Evolutionary conservation across 2,113 vertebrate species (phyloP).

Genomic region (Heliornis fulica): DNA sequence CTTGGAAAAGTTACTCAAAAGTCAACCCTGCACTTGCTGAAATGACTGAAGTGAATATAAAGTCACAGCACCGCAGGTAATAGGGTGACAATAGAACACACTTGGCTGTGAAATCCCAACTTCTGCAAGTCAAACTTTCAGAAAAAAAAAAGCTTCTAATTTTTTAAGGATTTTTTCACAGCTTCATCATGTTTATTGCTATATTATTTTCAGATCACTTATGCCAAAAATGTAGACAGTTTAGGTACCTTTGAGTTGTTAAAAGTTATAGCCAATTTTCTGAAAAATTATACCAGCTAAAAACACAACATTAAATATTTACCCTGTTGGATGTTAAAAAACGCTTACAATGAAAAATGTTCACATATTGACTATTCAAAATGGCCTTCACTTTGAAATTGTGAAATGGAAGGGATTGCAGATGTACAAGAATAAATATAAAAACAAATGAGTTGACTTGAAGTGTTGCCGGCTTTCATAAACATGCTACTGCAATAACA

Average conservation of each 20-base stretch:
- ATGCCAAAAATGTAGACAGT: conserved; percentile 80
- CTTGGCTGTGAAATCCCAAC: conserved; percentile 19
- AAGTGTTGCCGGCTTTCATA: conserved; percentile 89
- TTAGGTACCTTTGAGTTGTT: conserved; percentile 84
- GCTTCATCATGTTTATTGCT: conserved; percentile 79
- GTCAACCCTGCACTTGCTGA: not conserved
- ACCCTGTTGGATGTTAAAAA: conserved; percentile 85
- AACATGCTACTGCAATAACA: conserved; percentile 91
- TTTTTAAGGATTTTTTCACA: conserved; percentile 69
- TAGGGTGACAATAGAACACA: conserved; percentile 13
- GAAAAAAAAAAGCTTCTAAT: conserved; percentile 68
- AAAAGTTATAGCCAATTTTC: conserved; percentile 86
- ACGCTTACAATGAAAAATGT: conserved; percentile 85
- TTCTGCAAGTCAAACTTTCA: conserved; percentile 71
- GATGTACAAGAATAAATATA: conserved; percentile 88
- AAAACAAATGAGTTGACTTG: conserved; percentile 89
- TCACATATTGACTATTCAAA: conserved; percentile 86
- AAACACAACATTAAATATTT: conserved; percentile 88
- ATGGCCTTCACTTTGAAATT: conserved; percentile 85
- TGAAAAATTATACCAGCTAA: conserved; percentile 85
- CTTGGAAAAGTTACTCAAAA: conserved; percentile 60
- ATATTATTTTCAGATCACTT: conserved; percentile 80
- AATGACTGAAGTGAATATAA: conserved; percentile 4
- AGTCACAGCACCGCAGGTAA: not conserved
- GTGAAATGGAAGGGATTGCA: conserved; percentile 84